phyloP scores from a whole-genome alignment of 1,140 invertebrate species.

The Cecropterus lyciades region DNA sequence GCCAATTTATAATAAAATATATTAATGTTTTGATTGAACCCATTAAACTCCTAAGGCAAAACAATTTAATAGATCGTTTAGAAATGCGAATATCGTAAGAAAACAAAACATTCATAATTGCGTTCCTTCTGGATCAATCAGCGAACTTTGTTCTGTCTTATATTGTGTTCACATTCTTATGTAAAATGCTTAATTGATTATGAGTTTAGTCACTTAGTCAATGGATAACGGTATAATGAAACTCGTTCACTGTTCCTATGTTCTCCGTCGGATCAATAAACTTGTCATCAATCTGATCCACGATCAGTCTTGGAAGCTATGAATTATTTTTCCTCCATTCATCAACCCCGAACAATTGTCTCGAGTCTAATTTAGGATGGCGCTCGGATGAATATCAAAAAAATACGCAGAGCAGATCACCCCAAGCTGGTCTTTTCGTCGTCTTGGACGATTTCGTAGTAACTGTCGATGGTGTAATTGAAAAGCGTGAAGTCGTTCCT shows the following conservation, averaged over 20 bases:
- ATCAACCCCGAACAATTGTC: conserved; percentile 41
- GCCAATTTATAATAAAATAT: too few relatives aligned
- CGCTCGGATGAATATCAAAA: conserved; percentile 44
- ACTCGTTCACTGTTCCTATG: conserved; percentile 22
- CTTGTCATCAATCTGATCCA: conserved; percentile 51
- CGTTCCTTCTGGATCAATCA: too few relatives aligned
- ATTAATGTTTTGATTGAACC: too few relatives aligned
- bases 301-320: conserved; percentile 63
- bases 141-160: too few relatives aligned
- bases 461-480: conserved; percentile 91
- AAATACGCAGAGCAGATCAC: conserved; percentile 47
- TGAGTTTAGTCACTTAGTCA: too few relatives aligned
- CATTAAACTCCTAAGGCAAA: too few relatives aligned
- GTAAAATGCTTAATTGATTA: too few relatives aligned
- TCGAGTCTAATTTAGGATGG: conserved; percentile 36
- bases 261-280: conserved; percentile 48
- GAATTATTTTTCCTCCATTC: conserved; percentile 44
- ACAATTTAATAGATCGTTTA: too few relatives aligned
- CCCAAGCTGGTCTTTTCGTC: conserved; percentile 74
- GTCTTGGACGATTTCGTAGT: conserved; percentile 87
- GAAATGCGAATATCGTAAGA: too few relatives aligned
- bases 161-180: too few relatives aligned
- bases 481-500: conserved; percentile 94
- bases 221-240: conserved; percentile 5
- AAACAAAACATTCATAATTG: too few relatives aligned